phyloP scores from a whole-genome alignment of 2,888 invertebrate genomes.

The Allophyes oxyacanthae region DNA sequence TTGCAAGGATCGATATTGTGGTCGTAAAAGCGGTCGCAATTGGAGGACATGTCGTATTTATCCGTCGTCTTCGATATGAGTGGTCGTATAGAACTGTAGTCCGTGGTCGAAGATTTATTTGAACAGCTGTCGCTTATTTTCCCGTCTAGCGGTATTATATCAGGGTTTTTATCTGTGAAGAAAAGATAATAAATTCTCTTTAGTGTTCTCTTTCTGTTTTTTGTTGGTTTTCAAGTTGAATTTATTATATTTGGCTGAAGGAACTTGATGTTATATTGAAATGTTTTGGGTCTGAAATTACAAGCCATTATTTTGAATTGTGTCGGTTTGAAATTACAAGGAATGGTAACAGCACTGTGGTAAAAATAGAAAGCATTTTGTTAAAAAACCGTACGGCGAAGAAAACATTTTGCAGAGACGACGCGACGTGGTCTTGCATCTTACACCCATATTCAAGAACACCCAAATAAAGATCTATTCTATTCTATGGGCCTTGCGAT shows the following conservation, averaged over 20 bases:
- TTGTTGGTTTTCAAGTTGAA: slow-evolving; percentile 35
- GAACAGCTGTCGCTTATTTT: slow-evolving; percentile 86
- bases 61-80: slow-evolving; percentile 79
- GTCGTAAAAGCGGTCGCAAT: slow-evolving; percentile 79
- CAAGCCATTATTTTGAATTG: slow-evolving; percentile 19
- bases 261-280: slow-evolving; percentile 34
- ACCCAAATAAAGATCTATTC: too few relatives aligned
- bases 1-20: slow-evolving; percentile 78
- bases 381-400: too few relatives aligned
- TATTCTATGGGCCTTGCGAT: too few relatives aligned
- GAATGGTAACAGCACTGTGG: background rate
- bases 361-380: too few relatives aligned
- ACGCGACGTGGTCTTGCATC: too few relatives aligned
- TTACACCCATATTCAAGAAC: too few relatives aligned
- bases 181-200: slow-evolving; percentile 42
- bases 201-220: slow-evolving; percentile 34
- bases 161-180: slow-evolving; percentile 85
- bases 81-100: slow-evolving; percentile 82
- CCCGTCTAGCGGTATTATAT: slow-evolving; percentile 85
- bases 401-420: too few relatives aligned
- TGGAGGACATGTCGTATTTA: slow-evolving; percentile 77
- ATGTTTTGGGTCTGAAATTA: slow-evolving; percentile 13
- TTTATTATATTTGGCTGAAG: slow-evolving; percentile 25
- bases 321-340: slow-evolving; percentile 1
- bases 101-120: slow-evolving; percentile 83